Base-by-base conservation (phyloP, 2,888 invertebrate species). In the Phorcus lineatus region DNA sequence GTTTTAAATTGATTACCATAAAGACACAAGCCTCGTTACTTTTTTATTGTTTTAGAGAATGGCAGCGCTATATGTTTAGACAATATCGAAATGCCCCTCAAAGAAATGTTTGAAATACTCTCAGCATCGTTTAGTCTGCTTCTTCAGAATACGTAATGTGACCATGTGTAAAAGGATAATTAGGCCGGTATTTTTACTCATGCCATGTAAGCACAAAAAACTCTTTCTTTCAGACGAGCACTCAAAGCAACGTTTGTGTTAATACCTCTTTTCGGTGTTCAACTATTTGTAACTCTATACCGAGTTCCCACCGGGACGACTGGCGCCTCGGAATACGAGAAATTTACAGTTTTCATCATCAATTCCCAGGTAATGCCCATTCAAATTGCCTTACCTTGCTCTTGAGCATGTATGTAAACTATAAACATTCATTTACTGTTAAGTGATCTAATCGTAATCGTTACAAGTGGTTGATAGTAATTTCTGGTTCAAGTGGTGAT, bases 201-300 rank as follows among this genome's bases (percentile, higher is more conserved):
- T 36, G 7, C 7, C 2, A 47, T 47, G 47, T 47, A 4, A 47
- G 4, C 1, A 47, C 13, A 47, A 47, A 11, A 9, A 1, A 47
- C 47, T 1, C 4, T 11, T 47, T 36, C 4, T 66, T 82, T 19
- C 87, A 92, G 91, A 78, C 82, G 90, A 47, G 92, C 91, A 0
- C 83, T 92, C 28, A 92, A 91, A 83, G 92, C 92, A 0, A 92
- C 90, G 0, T 91, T 91, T 83, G 91, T 92, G 55, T 84, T 92
- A 54, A 88, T 92, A 2, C 92, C 92, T 0, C 84, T 92, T 81
- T 93, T 93, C 83, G 93, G 93, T 0, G 85, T 92, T 0, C 92
- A 92, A 80, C 85, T 91, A 40, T 87, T 91, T 36, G 84, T 92
- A 16, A 91, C 91, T n/a, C 87, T 92, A 7, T 92, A 92, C 84